Conservation (phyloP, 2,113 vertebrate species). For the Capreolus pygargus region DNA sequence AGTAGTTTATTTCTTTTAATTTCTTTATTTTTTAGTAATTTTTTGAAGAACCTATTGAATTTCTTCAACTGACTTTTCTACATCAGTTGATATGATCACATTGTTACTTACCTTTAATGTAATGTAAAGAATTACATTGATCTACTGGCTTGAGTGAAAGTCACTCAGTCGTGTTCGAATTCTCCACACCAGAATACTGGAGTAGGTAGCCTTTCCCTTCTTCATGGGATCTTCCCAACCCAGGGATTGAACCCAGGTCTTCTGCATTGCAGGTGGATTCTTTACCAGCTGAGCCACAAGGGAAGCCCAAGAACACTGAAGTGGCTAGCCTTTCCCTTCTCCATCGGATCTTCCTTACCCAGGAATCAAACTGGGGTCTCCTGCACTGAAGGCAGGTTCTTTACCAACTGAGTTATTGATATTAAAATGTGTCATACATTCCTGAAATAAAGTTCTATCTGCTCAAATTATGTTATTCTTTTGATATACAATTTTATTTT, state of each 20-base stretch:
- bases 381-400: neutral
- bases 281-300: neutral
- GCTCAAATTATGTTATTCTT: neutral
- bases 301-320: neutral
- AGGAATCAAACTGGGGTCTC: neutral
- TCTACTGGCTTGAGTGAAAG: neutral
- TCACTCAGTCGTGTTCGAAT: neutral
- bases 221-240: neutral
- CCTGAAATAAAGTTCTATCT: neutral
- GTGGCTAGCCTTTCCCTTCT: neutral
- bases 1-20: neutral
- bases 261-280: neutral
- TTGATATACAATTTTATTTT: neutral
- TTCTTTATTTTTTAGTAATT: neutral
- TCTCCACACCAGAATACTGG: neutral
- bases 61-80: neutral
- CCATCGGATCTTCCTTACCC: neutral
- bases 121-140: neutral
- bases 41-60: neutral
- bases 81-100: neutral
- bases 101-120: neutral
- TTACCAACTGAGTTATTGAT: neutral
- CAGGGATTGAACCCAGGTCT: neutral
- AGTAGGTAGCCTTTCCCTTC: neutral
- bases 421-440: neutral